Evolutionary conservation across 2,888 invertebrate species (phyloP).

Genomic region (Drosophila colorata): DNA sequence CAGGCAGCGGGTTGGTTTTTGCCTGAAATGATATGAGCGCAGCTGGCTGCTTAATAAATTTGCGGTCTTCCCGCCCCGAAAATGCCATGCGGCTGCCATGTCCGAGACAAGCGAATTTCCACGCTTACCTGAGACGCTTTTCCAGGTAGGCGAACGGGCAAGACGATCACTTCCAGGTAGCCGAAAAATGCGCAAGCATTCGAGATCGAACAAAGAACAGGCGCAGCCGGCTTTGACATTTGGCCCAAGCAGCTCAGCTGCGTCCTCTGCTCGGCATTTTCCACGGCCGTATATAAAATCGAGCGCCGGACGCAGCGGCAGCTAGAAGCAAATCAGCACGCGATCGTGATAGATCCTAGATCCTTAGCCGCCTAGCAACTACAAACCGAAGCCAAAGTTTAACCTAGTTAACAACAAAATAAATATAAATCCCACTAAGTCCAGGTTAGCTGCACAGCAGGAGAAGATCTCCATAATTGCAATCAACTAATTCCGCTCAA

Average conservation of each 20-base stretch:
- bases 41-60: constrained; percentile 77
- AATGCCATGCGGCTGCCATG: constrained; percentile 40
- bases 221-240: constrained; percentile 49
- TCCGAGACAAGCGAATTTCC: constrained; percentile 56
- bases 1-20: not conserved
- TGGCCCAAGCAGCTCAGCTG: constrained; percentile 41
- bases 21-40: constrained; percentile 28
- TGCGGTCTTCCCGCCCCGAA: constrained; percentile 78
- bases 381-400: constrained; percentile 41
- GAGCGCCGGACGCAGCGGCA: constrained; percentile 21
- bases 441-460: constrained; percentile 38
- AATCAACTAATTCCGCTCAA: constrained; percentile 1
- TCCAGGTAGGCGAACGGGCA: constrained; percentile 55
- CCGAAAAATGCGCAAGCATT: constrained; percentile 18
- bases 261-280: constrained; percentile 22
- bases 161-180: constrained; percentile 50
- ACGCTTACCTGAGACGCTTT: constrained; percentile 62
- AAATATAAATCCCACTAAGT: constrained; percentile 20
- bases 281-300: constrained; percentile 51
- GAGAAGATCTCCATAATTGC: not conserved
- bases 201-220: constrained; percentile 20
- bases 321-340: constrained; percentile 72
- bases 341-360: constrained; percentile 82
- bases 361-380: constrained; percentile 60
- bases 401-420: constrained; percentile 44